A percentile compares a stretch with the other conserved stretches of the same genome.
These are phyloP conservation scores for Channa argus DNA, from an alignment of 2,113 vertebrate species.

Conservation along the genomic window DNA sequence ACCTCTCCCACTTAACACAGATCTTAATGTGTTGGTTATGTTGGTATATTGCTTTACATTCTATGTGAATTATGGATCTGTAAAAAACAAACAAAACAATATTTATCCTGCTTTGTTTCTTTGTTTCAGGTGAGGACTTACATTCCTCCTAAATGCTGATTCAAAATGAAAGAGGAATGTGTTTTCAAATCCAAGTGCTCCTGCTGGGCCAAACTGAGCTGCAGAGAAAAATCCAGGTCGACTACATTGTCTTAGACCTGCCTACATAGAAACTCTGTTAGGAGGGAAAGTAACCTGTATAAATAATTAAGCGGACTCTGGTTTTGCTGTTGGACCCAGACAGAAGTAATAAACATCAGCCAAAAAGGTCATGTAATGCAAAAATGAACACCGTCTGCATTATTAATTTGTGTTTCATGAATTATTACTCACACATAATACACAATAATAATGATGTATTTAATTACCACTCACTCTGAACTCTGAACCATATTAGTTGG, in stretches of 20 bases:
- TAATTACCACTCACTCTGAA: not conserved
- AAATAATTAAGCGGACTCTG: slow-evolving; percentile 55
- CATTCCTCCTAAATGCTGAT: not conserved
- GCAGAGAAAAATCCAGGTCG: slow-evolving; percentile 51
- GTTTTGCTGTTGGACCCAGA: slow-evolving; percentile 23
- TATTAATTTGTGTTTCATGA: slow-evolving; percentile 13
- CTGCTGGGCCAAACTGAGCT: slow-evolving; percentile 37
- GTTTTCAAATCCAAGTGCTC: slow-evolving; percentile 9
- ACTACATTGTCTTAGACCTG: slow-evolving; percentile 47
- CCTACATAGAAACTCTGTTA: slow-evolving; percentile 49
- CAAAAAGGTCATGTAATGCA: slow-evolving; percentile 46
- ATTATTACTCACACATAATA: not conserved
- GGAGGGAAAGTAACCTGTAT: slow-evolving; percentile 31
- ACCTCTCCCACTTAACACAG: no score
- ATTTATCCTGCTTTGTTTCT: no score
- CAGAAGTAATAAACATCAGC: slow-evolving; percentile 39
- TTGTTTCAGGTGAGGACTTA: not conserved
- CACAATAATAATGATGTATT: not conserved
- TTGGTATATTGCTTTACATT: no score
- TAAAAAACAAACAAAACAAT: no score
- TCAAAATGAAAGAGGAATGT: not conserved
- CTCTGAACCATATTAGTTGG: not conserved
- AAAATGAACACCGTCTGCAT: slow-evolving; percentile 26
- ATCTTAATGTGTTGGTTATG: no score
- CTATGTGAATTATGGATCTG: no score